Evolutionary conservation across 2,797 vertebrate genomes (phyloP).

Genomic region (Cyclura pinguis): DNA sequence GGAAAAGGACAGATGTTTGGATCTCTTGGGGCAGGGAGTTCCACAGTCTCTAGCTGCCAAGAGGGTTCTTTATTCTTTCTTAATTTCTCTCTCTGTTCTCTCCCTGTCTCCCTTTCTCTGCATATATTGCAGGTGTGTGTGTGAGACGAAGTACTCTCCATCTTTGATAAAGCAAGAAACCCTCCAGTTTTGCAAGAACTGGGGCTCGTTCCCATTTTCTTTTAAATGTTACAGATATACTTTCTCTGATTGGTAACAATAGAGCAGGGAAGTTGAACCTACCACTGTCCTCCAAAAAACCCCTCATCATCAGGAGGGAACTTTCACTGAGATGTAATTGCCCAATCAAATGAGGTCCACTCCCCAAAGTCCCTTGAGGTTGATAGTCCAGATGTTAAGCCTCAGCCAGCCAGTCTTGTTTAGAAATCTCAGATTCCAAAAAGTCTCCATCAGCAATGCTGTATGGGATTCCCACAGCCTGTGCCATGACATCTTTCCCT

Average conservation of each 20-base stretch:
- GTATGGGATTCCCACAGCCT: not conserved
- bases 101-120: too few species aligned
- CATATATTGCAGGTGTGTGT: too few species aligned
- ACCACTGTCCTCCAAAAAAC: not conserved
- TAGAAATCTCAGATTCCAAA: not conserved
- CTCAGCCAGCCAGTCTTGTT: not conserved
- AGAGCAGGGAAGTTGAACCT: not conserved
- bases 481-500: not conserved
- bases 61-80: not conserved
- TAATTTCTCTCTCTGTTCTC: too few species aligned
- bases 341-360: not conserved
- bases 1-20: not conserved
- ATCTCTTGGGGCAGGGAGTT: not conserved
- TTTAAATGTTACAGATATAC: too few species aligned
- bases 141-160: not conserved
- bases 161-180: not conserved
- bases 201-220: not conserved
- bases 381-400: not conserved
- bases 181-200: not conserved
- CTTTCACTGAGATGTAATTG: not conserved
- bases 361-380: not conserved
- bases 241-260: not conserved
- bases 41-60: not conserved
- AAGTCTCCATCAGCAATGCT: not conserved
- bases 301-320: not conserved